A percentile compares a stretch with the other conserved stretches of the same genome.
These are phyloP conservation scores for Melangyna quadrimaculata DNA, from an alignment of 2,888 invertebrate genomes.

Conservation along the genomic window DNA sequence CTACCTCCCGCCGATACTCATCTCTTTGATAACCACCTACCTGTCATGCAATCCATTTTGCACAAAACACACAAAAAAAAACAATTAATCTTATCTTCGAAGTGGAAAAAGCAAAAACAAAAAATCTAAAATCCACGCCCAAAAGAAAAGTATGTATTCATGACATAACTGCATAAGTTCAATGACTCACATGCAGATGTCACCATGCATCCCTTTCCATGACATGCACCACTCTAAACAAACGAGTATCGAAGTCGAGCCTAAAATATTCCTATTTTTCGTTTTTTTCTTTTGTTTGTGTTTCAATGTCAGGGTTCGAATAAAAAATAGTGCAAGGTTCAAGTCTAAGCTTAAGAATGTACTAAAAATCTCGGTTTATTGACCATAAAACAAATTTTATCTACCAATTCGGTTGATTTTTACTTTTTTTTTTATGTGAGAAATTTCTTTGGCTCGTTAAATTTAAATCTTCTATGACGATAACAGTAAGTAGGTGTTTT, in stretches of 20 bases:
- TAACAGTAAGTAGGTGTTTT: background rate
- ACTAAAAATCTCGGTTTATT: conserved; percentile 15
- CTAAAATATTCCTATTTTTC: conserved; percentile 46
- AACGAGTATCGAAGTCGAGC: conserved; percentile 21
- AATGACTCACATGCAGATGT: conserved; percentile 63
- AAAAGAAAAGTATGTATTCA: conserved; percentile 30
- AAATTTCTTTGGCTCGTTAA: conserved; percentile 31
- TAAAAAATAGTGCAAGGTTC: conserved; percentile 46
- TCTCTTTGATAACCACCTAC: conserved; percentile 4
- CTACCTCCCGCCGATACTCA: background rate
- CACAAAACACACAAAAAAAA: conserved; percentile 19
- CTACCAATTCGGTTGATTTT: background rate
- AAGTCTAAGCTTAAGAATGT: conserved; percentile 20
- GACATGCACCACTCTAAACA: conserved; percentile 53
- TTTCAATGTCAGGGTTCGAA: conserved; percentile 39
- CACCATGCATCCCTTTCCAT: conserved; percentile 62
- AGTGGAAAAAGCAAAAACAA: background rate
- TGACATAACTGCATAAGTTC: conserved; percentile 54
- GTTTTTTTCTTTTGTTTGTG: background rate
- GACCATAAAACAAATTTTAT: background rate
- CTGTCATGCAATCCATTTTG: conserved; percentile 28
- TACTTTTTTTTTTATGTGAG: background rate
- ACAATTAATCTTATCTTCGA: conserved; percentile 32
- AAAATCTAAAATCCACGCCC: conserved; percentile 57
- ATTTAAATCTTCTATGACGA: conserved; percentile 12